Base-by-base conservation (phyloP, 2,888 invertebrate genomes). In the Blera fallax region DNA sequence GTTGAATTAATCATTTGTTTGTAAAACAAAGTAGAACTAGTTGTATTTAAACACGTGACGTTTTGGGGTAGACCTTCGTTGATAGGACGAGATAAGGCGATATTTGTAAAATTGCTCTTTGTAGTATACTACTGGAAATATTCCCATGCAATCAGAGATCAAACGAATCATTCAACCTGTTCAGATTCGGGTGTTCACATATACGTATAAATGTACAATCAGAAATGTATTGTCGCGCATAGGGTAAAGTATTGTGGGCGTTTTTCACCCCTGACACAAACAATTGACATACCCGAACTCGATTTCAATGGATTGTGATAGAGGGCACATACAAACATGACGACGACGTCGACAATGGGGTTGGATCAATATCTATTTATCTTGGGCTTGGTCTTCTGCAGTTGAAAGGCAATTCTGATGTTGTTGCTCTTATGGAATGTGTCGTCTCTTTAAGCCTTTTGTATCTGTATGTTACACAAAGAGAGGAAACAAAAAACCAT, bases 291-390 rank as follows among this genome's bases (percentile, higher is more conserved):
- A 54, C 65, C 32, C 50, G 65, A 77, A 67, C 48, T 34, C 52
- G 50, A 64, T 84, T 79, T 70, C 40, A 79, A 80, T 73, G 56
- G 79, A 48, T 45, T 73, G 45, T 54, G 45, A 73, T 62, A 29
- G 62, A 64, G 48, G 37, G 29, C 32, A 54, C 27, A 27, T 21
- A 50, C 62, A 54, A 40, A 50, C 60, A 62, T 52, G 27, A 56
- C 32, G 76, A 60, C 40, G 18, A 58, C 32, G 58, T 34, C 29
- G 56, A 76, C 74, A 81, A 85, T 80, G 76, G 83, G 72, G 60
- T 81, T 77, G 67, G 85, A 81, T 85, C 81, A 77, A 81, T 85
- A 85, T 85, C 85, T 85, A 67, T 85, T 85, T 85, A 85, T 81
- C 85, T 77, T 81, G 85, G 81, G 65, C 72, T 72, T 77, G 70